Evolutionary conservation across 2,888 invertebrate species (phyloP).

Genomic region (Adelognathus sp.): DNA sequence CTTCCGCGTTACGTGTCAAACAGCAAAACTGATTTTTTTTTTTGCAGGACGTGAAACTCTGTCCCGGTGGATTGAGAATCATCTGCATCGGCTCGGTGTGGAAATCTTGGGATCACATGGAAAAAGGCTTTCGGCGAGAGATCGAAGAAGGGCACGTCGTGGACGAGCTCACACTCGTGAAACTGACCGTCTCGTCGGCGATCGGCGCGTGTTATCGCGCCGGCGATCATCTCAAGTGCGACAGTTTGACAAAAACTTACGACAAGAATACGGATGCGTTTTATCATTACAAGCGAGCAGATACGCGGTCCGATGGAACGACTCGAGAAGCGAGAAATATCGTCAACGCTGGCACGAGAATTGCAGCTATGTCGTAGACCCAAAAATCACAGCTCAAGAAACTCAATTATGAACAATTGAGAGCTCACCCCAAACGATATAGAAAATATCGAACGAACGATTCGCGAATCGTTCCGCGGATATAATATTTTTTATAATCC

Average conservation of each 20-base stretch:
- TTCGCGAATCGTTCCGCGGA: too few relatives aligned
- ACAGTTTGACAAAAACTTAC: slow-evolving; percentile 87
- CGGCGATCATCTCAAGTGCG: slow-evolving; percentile 86
- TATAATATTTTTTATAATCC: too few relatives aligned
- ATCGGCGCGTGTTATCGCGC: slow-evolving; percentile 94
- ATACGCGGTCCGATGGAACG: slow-evolving; percentile 31
- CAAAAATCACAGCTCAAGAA: not conserved
- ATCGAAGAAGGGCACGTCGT: slow-evolving; percentile 82
- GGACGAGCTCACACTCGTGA: slow-evolving; percentile 85
- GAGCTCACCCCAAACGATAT: too few relatives aligned
- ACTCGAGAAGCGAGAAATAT: not conserved
- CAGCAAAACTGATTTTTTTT: slow-evolving; percentile 3
- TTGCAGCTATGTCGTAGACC: not conserved
- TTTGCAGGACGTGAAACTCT: slow-evolving; percentile 81
- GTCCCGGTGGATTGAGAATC: slow-evolving; percentile 86
- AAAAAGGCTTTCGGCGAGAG: slow-evolving; percentile 86
- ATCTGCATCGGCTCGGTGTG: slow-evolving; percentile 98
- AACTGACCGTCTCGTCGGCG: slow-evolving; percentile 89
- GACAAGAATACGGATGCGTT: slow-evolving; percentile 87
- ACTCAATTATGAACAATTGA: not conserved
- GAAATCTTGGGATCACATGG: slow-evolving; percentile 93
- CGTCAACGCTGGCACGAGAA: not conserved
- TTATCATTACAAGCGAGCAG: slow-evolving; percentile 82
- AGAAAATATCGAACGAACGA: too few relatives aligned
- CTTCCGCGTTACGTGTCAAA: not conserved